Base-by-base conservation (phyloP, 2,113 vertebrate species). In the Chrysemys picta region DNA sequence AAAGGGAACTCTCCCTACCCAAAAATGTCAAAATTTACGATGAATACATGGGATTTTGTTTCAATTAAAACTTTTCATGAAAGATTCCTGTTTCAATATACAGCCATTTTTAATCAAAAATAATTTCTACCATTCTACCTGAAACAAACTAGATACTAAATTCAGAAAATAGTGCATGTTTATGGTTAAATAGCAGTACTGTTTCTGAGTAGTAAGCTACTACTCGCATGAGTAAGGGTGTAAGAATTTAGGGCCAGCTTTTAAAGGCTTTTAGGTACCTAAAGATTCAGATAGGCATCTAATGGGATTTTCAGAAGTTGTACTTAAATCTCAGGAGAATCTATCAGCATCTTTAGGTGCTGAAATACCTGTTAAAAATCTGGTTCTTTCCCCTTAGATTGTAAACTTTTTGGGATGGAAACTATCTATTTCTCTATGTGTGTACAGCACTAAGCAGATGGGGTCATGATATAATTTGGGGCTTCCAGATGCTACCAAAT, bases 341-440 rank as follows among this genome's bases (percentile, higher is more conserved):
- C 2, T 24, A 21, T 19, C 5, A 4, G 9, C 3, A 1, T 49
- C 85, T 62, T 45, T 52, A n/a, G 6, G 22, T 47, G 10, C 8
- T 0, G 0, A 88, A 59, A 22, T 47, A 35, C 31, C 10, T 59
- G 53, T 56, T 54, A 56, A 9, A 57, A 47, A 24, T 80, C 17
- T 84, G 11, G 11, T 54, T n/a, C 38, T 12, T 29, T 45, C n/a
- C 47, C 19, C 38, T 22, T 4, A 35, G 21, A 21, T 12, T 76
- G 72, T 16, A 92, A 62, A 79, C 53, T 31, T 69, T 47, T 76
- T 24, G 19, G 47, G 62, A 5, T 56, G 69, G 8, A 6, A 89
- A 52, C 27, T 69, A n/a, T 76, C 80, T 56, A 0, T 16, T 38
- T 42, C 1, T 52, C 4, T 50, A 9, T 25, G 6, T 57, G 2